A percentile compares a stretch with the other conserved stretches of the same genome.
These are phyloP conservation scores for Acanthosepion pharaonis DNA, from an alignment of 2,888 invertebrate genomes.

Conservation along the genomic window DNA sequence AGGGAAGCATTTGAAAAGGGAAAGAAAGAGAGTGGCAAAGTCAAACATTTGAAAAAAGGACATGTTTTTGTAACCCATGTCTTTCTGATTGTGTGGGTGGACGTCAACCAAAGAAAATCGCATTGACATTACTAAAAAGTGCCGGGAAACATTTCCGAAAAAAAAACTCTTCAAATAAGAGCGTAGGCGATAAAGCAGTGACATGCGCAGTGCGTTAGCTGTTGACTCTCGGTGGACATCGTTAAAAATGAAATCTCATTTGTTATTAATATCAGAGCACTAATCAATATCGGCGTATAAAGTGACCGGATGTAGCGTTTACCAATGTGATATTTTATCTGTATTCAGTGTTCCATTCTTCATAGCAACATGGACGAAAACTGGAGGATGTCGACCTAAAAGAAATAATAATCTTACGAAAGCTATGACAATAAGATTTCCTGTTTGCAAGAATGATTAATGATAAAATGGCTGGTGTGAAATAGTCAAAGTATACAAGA, in stretches of 20 bases:
- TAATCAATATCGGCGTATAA: background rate
- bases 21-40: no score
- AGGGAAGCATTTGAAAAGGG: no score
- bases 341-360: background rate
- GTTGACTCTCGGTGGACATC: background rate
- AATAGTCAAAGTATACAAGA: no score
- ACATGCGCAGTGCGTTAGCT: constrained; percentile 10
- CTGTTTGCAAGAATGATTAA: no score
- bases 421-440: no score
- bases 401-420: no score
- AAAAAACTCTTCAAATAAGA: background rate
- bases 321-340: background rate
- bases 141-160: background rate
- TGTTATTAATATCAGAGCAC: background rate
- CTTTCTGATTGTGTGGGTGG: background rate
- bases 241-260: background rate
- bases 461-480: no score
- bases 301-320: no score
- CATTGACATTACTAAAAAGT: background rate
- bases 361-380: background rate
- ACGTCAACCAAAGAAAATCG: background rate
- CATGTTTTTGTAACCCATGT: background rate
- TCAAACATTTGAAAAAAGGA: background rate
- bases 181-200: background rate
- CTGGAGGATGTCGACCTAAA: no score